Evolutionary conservation across 2,113 vertebrate genomes (phyloP).

Genomic region (Gambusia holbrooki): DNA sequence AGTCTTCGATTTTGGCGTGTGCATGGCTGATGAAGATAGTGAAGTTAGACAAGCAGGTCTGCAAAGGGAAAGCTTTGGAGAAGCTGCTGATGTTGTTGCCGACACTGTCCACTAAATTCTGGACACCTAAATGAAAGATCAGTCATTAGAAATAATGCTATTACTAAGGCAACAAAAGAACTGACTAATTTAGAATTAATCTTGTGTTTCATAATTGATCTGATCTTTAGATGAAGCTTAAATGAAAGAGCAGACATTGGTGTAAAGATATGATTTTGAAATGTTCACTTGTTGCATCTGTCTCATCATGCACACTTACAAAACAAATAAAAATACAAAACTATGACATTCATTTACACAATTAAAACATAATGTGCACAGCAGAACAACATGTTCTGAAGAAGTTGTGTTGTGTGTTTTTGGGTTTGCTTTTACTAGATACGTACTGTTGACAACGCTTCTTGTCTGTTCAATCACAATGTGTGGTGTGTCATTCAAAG

Average conservation of each 20-base stretch:
- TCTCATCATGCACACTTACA: background rate
- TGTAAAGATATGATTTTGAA: background rate
- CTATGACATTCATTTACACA: background rate
- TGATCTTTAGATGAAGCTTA: background rate
- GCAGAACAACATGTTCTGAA: no score
- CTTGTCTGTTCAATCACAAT: constrained; percentile 85
- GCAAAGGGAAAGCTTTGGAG: constrained; percentile 81
- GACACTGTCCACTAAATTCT: constrained; percentile 78
- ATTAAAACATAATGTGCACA: no score
- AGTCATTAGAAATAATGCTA: background rate
- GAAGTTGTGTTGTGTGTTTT: background rate
- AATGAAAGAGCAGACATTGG: background rate
- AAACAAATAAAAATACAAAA: background rate
- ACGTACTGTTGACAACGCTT: constrained; percentile 84
- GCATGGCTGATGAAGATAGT: constrained; percentile 77
- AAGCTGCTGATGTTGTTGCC: constrained; percentile 83
- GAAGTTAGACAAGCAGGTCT: constrained; percentile 80
- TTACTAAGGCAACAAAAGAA: background rate
- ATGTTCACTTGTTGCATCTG: background rate
- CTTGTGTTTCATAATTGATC: no score
- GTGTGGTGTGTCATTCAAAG: constrained; percentile 87
- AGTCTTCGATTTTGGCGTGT: constrained; percentile 82
- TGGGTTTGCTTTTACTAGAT: background rate
- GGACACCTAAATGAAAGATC: constrained; percentile 55
- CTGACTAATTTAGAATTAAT: no score